Evolutionary conservation across 2,888 invertebrate genomes (phyloP), one percentile per base, ranked within the genome.

Genomic region (Nomada fabriciana): DNA sequence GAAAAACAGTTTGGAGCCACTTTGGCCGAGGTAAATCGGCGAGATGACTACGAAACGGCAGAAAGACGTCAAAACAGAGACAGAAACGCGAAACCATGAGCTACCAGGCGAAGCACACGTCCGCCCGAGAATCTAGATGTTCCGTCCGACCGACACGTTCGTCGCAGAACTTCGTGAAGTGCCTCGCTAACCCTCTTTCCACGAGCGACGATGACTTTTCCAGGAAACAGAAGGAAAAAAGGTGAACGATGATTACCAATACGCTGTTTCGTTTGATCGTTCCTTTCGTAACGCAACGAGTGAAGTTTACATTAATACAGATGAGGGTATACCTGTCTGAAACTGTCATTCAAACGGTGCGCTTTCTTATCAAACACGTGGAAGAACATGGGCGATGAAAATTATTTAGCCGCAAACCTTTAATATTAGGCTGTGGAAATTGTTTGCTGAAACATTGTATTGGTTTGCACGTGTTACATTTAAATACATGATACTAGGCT

Each of bases 161-260:
- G 90, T 90, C 90, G 84, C 84, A 87, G 86, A 91, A 91, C 90
- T 91, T 84, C 90, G 89, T 89, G 90, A 92, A 90, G 87, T 90
- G 90, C 85, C 84, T 86, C 79, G 76, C 80, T 72, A 83, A 85
- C 84, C 82, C 83, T 53, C n/a, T 85, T 64, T 65, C 59, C 59
- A 53, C 55, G 53, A 63, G 36, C 36, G 69, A 65, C 79, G 59
- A 74, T 65, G 47, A 70, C 78, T 64, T 70, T 65, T 70, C 69
- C 79, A 13, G 42, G 43, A 65, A 53, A n/a, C 5, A 64, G 7
- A 59, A 42, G 20, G 10, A 36, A 20, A 29, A 15, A 67, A 23
- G 36, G 36, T 18, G n/a, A 61, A 29, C 42, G 53, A 25, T 69
- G 50, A 18, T 23, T 42, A 20, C 20, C 42, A 13, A 20, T 20